Base-by-base conservation (phyloP, 2,888 invertebrate genomes). In the Dryocosmus kuriphilus region DNA sequence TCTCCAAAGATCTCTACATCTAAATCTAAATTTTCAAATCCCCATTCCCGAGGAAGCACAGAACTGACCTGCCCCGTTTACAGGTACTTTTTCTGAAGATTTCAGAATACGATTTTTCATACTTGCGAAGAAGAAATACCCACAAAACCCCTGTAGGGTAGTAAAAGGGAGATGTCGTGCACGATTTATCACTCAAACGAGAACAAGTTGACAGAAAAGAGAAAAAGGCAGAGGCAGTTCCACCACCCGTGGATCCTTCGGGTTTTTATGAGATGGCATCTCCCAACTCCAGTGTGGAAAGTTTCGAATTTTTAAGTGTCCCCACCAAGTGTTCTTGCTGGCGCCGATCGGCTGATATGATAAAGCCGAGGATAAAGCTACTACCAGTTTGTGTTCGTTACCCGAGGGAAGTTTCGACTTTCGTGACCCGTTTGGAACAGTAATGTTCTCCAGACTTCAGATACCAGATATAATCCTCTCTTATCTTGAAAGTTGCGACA, bases 221-320 rank as follows among this genome's bases (percentile, higher is more conserved):
- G 22, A 22, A 55, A 55, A 22, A 60, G 60, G 16, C 16, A 27
- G 24, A 60, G 60, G 24, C 11, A 60, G 14, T 32, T 16, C 14
- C 60, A 60, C 60, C 60, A 60, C 60, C 60, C 27, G 60, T 60
- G 60, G 27, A 60, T 60, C 60, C 11, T 60, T 60, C 60, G 27
- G 57, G 41, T n/a, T n/a, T n/a, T n/a, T n/a, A 60, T 60, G 60
- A 60, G 60, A 60, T 60, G 27, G 60, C 60, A 60, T 60, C 60
- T 60, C 60, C 27, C 60, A 60, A 27, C 60, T 60, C 60, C 27
- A 24, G 14, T 27, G 27, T 60, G 27, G 60, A 60, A 60, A 60
- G 60, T 60, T 60, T 60, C 60, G 60, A 60, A 60, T 60, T 60
- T 60, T 60, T 8, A 27, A 60, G 60, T 57, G 57, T 57, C 57